These are phyloP conservation scores for Ursus arctos DNA, from an alignment of 2,113 vertebrate genomes.

Conservation along the genomic window DNA sequence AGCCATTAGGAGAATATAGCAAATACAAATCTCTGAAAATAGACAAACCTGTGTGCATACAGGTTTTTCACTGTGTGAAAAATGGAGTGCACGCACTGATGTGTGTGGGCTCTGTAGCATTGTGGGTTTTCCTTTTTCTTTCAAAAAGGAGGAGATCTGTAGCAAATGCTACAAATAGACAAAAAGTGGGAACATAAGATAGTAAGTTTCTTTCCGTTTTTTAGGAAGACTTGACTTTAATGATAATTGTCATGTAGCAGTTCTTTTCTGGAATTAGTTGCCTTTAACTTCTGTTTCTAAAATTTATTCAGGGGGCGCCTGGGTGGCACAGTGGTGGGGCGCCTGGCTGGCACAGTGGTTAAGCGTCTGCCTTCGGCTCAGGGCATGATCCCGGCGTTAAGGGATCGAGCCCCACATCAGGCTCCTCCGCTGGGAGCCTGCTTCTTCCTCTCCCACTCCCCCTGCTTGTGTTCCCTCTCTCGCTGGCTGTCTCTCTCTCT, in stretches of 20 bases:
- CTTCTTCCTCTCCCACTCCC: too few relatives aligned
- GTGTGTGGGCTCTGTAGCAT: not conserved
- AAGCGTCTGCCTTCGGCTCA: too few relatives aligned
- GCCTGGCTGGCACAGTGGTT: too few relatives aligned
- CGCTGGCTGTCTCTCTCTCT: too few relatives aligned
- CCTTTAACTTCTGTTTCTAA: not conserved
- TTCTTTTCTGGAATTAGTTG: conserved; percentile 25
- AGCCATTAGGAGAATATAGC: not conserved
- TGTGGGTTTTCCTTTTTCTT: not conserved
- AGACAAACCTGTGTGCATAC: not conserved
- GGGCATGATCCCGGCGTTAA: too few relatives aligned
- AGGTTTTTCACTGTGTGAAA: not conserved
- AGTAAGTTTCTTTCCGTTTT: not conserved
- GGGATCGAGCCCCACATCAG: too few relatives aligned
- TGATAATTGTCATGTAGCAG: not conserved
- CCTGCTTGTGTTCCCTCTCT: too few relatives aligned
- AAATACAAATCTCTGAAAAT: not conserved
- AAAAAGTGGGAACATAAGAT: not conserved
- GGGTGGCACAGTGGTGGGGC: too few relatives aligned
- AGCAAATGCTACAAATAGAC: not conserved
- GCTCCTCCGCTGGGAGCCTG: too few relatives aligned
- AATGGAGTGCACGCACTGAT: not conserved
- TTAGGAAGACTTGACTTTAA: not conserved
- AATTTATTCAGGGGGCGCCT: not conserved
- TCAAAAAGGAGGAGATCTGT: not conserved